Evolutionary conservation across 2,888 invertebrate genomes (phyloP).

Genomic region (Noctua janthina): DNA sequence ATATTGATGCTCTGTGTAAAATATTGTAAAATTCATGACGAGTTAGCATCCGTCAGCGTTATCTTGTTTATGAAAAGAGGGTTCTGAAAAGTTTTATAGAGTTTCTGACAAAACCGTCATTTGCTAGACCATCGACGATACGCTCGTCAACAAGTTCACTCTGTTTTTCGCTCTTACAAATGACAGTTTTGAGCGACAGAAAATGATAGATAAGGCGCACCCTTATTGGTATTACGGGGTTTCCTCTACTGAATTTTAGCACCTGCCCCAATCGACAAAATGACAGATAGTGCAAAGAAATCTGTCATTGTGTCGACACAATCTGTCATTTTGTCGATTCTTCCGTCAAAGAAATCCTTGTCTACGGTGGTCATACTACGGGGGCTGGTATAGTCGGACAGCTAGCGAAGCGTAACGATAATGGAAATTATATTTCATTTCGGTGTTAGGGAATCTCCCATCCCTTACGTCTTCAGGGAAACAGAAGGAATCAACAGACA

Average conservation of each 20-base stretch:
- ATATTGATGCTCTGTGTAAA: too few relatives aligned
- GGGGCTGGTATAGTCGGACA: not conserved
- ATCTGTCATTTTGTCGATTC: too few relatives aligned
- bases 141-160: not conserved
- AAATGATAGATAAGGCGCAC: not conserved
- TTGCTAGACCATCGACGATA: too few relatives aligned
- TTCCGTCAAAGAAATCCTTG: too few relatives aligned
- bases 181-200: not conserved
- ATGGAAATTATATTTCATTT: not conserved
- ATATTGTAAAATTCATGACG: slow-evolving; percentile 13
- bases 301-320: too few relatives aligned
- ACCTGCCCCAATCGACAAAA: too few relatives aligned
- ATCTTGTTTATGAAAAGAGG: not conserved
- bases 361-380: too few relatives aligned
- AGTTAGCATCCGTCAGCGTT: not conserved
- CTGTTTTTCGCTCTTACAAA: not conserved
- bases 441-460: not conserved
- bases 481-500: not conserved
- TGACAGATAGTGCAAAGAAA: too few relatives aligned
- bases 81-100: not conserved
- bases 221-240: not conserved
- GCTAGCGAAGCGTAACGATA: not conserved
- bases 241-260: not conserved
- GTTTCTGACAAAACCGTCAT: not conserved
- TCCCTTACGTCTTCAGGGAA: not conserved